phyloP scores from a whole-genome alignment of 2,797 vertebrate species.

The Leucoraja ocellata region DNA sequence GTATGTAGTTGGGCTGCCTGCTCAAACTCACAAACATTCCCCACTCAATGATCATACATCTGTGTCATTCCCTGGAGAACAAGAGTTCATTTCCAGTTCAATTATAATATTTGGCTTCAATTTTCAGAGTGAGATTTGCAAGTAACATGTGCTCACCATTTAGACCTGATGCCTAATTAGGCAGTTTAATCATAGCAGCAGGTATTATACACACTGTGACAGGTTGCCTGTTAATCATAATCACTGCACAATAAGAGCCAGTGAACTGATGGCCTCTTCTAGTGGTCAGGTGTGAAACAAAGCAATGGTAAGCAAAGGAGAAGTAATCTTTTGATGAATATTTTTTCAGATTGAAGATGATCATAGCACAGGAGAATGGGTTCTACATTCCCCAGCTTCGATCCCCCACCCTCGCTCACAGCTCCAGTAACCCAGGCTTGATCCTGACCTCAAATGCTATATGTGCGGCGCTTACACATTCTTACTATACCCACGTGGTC shows the following conservation, averaged over 20 bases:
- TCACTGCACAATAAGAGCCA: neutral
- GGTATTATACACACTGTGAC: conserved; percentile 46
- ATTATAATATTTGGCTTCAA: neutral
- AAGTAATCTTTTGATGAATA: neutral
- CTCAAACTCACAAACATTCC: neutral
- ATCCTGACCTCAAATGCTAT: too few species aligned
- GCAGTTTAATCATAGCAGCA: conserved; percentile 53
- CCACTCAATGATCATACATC: neutral
- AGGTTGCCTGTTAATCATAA: neutral
- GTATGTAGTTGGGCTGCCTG: neutral
- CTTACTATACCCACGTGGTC: too few species aligned
- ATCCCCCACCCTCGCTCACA: too few species aligned
- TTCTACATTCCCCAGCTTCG: too few species aligned
- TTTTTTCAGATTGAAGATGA: neutral
- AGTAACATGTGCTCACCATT: conserved; percentile 53
- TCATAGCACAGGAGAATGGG: too few species aligned
- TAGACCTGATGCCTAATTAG: conserved; percentile 58
- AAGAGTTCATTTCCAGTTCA: conserved; percentile 9
- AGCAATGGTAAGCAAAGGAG: neutral
- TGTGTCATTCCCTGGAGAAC: neutral
- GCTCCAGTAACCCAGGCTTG: too few species aligned
- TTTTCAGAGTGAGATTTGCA: conserved; percentile 41
- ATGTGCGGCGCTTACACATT: too few species aligned
- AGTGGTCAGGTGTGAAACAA: too few species aligned
- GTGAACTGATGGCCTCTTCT: neutral